Percentiles rank a stretch among this genome's conserved stretches.
Conservation (phyloP, 1,140 invertebrate genomes). For the Drosophila pruinosa region DNA sequence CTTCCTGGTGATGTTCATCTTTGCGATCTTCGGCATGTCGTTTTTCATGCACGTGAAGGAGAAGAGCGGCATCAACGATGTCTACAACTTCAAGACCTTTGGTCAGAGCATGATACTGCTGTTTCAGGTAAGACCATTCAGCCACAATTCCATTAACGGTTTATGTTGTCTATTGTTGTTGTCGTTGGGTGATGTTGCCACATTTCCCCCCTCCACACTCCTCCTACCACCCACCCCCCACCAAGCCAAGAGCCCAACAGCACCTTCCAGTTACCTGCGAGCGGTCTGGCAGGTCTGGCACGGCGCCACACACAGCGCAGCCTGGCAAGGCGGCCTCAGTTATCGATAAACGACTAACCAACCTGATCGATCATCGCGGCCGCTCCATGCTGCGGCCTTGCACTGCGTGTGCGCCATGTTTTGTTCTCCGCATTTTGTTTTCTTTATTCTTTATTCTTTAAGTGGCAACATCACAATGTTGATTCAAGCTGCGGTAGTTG, state of each 20-base stretch:
- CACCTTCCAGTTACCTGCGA: neutral
- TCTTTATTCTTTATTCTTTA: slow-evolving; percentile 24
- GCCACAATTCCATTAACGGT: slow-evolving; percentile 81
- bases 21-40: slow-evolving; percentile 99
- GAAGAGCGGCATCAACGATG: slow-evolving; percentile 96
- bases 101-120: slow-evolving; percentile 98
- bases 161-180: slow-evolving; percentile 83
- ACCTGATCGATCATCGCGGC: slow-evolving; percentile 24
- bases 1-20: slow-evolving; percentile 99
- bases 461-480: slow-evolving; percentile 82
- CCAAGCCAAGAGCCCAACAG: neutral
- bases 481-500: slow-evolving; percentile 82
- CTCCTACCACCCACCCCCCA: neutral
- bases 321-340: slow-evolving; percentile 12
- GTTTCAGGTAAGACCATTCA: slow-evolving; percentile 90
- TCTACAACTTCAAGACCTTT: slow-evolving; percentile 99
- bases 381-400: neutral
- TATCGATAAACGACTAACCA: slow-evolving; percentile 25
- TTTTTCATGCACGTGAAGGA: slow-evolving; percentile 99
- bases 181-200: slow-evolving; percentile 83
- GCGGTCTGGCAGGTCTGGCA: slow-evolving; percentile 32
- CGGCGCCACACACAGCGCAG: slow-evolving; percentile 8
- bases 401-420: slow-evolving; percentile 16
- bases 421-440: neutral
- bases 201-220: slow-evolving; percentile 7